A percentile compares a stretch with the other conserved stretches of the same genome.
Conservation (phyloP, 1,140 invertebrate genomes). For the Cyclargus thomasi region DNA sequence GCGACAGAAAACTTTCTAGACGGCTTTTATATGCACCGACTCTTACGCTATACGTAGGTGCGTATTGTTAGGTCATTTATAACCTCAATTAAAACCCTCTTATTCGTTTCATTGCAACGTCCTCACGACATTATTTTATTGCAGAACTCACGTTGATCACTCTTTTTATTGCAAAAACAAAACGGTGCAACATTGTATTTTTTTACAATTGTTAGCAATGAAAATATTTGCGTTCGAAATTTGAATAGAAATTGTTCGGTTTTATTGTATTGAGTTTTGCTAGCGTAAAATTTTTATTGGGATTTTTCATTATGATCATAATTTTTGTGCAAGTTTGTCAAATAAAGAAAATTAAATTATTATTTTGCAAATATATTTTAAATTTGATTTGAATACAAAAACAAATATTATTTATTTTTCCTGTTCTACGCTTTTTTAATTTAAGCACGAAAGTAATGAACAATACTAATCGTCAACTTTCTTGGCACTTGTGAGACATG, state of each 20-base stretch:
- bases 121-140: neutral
- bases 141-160: neutral
- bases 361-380: no score
- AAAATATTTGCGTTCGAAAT: neutral
- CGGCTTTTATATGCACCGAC: slow-evolving; percentile 75
- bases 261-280: neutral
- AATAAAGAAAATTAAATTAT: no score
- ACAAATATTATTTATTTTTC: no score
- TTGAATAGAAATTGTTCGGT: neutral
- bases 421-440: no score
- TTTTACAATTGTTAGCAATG: neutral
- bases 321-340: no score
- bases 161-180: neutral
- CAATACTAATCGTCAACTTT: no score
- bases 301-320: neutral
- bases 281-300: neutral
- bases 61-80: slow-evolving; percentile 45
- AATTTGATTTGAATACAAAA: no score
- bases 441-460: no score
- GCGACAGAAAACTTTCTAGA: slow-evolving; percentile 76
- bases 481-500: no score
- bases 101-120: neutral
- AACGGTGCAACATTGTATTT: neutral
- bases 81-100: neutral
- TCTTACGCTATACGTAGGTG: slow-evolving; percentile 53